Base-by-base conservation (phyloP, 1,140 invertebrate species). In the Archegozetes longisetosus region DNA sequence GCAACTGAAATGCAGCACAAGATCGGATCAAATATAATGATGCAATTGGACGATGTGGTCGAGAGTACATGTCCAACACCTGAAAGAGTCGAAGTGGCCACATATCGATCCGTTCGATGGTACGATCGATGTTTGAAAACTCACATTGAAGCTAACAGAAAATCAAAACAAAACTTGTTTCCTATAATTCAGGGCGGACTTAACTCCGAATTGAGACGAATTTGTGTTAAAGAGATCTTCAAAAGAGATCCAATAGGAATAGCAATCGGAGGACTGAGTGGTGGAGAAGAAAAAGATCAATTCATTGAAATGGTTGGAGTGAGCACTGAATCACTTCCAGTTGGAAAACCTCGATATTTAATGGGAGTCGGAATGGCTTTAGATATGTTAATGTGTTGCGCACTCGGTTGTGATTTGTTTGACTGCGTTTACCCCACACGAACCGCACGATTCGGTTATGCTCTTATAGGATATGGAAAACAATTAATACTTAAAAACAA, bases 1-100 rank as follows among this genome's bases (percentile, higher is more conserved):
- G 96, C 91, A 13, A 95, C 96, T 66, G 80, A 90, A 72, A 95
- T 98, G 67, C 93, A 98, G 74, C 95, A 97, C 76, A 79, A 81
- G 50, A 93, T 98, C 70, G 95, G 95, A 24, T 92, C 92, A 62
- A 94, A 98, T 74, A 98, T 99, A 48, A 94, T 98, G 63, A 99
- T 98, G 95, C 95, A 98, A 72, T 73, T 99, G 50, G 95, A 99
- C 78, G 94, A 98, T 80, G 95, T 98, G 9, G 88, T 98, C 1
- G 84, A 85, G 69, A 90, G 84, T 55, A 83, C 80, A 57, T 81
- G 80, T 49, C 85, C 79, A 53, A 72, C 71, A 17, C 84, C 84
- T 52, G 78, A 83, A 51, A 75, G 92, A 66, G 86, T 97, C 51
- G 84, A 89, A 74, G 89, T 95, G 76, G 92, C 93, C 1, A 93